phyloP scores from a whole-genome alignment of 2,113 vertebrate genomes.

The Corydoras maculifer region DNA sequence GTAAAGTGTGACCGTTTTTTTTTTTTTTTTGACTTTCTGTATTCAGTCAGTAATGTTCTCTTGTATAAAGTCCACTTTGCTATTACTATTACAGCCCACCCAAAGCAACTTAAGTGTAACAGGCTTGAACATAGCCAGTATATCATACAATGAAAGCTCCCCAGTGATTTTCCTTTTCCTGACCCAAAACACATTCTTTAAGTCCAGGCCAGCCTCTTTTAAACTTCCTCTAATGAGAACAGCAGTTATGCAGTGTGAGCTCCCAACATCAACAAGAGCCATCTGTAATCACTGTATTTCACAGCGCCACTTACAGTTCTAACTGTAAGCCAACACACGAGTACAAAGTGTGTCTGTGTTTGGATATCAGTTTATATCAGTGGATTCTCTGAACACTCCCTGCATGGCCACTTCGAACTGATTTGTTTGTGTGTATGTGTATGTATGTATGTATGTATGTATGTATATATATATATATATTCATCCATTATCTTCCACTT shows the following conservation, averaged over 20 bases:
- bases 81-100: not conserved
- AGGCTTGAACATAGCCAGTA: not conserved
- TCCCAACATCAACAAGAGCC: constrained; percentile 4
- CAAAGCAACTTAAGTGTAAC: not conserved
- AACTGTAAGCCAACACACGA: no score
- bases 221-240: not conserved
- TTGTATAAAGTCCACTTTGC: not conserved
- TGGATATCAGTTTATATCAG: no score
- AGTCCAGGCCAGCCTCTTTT: constrained; percentile 1
- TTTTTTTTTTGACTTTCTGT: not conserved
- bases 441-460: no score
- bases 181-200: constrained; percentile 12
- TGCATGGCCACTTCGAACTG: no score
- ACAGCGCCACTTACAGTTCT: not conserved
- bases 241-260: not conserved
- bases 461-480: no score
- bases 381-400: no score
- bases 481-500: no score
- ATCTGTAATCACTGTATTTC: not conserved
- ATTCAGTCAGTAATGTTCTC: not conserved
- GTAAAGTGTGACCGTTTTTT: no score
- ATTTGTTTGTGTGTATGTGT: no score
- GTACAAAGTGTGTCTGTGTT: no score
- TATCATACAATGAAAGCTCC: not conserved
- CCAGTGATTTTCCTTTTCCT: constrained; percentile 23